Percentiles rank a stretch among this genome's conserved stretches.
Evolutionary conservation across 2,113 vertebrate species (phyloP).

Genomic region (Athene noctua): DNA sequence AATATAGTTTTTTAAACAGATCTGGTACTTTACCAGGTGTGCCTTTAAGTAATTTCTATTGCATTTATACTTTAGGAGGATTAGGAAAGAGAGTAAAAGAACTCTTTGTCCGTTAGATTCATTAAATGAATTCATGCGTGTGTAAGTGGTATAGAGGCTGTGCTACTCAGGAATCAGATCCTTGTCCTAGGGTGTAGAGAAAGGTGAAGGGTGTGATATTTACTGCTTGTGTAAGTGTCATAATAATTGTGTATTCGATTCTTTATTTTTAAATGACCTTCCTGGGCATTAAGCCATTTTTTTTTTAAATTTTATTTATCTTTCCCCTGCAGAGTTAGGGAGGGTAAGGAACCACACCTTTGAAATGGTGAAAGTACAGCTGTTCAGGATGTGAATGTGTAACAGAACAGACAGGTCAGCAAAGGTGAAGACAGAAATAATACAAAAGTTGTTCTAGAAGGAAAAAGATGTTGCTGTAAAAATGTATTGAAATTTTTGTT

Average conservation of each 20-base stretch:
- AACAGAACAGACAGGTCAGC: neutral
- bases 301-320: constrained; percentile 20
- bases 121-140: constrained; percentile 71
- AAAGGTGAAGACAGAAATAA: neutral
- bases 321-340: neutral
- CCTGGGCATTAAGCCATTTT: constrained; percentile 56
- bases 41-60: constrained; percentile 65
- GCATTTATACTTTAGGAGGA: constrained; percentile 68
- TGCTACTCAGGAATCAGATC: constrained; percentile 58
- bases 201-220: constrained; percentile 68
- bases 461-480: neutral
- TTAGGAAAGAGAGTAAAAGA: constrained; percentile 71
- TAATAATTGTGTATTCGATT: constrained; percentile 66
- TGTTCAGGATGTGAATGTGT: neutral
- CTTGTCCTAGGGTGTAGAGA: constrained; percentile 58
- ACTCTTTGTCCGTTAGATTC: constrained; percentile 68
- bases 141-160: constrained; percentile 64
- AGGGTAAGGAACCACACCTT: constrained; percentile 41
- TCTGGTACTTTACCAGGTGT: constrained; percentile 67
- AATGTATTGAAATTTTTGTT: neutral
- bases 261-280: constrained; percentile 65
- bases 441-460: neutral
- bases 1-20: constrained; percentile 56
- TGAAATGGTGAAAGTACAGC: constrained; percentile 14
- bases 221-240: constrained; percentile 66